These are phyloP conservation scores for Australoheros scitulus DNA, from an alignment of 2,113 vertebrate species.

Conservation along the genomic window DNA sequence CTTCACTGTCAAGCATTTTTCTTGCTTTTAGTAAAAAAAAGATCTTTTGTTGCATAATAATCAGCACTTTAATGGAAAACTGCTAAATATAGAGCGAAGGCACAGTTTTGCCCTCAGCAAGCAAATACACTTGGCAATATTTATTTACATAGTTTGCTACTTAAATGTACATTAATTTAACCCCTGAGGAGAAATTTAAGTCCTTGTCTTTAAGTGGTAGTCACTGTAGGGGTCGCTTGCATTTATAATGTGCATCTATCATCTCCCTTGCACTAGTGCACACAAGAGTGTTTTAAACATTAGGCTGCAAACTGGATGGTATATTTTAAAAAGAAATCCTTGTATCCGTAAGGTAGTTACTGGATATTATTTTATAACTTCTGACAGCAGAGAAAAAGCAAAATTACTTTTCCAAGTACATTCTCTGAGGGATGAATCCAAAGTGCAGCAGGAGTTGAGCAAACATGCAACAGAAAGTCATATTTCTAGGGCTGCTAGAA, in stretches of 20 bases:
- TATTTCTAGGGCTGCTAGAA: constrained; percentile 27
- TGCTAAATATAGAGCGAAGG: constrained; percentile 16
- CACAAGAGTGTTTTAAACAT: constrained; percentile 16
- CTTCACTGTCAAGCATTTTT: constrained; percentile 33
- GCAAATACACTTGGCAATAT: background rate
- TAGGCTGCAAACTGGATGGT: background rate
- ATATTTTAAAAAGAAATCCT: constrained; percentile 31
- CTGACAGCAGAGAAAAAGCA: constrained; percentile 44
- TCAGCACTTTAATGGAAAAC: constrained; percentile 5
- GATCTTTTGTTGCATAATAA: constrained; percentile 34
- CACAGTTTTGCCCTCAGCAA: constrained; percentile 9
- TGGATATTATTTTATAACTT: constrained; percentile 41
- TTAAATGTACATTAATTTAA: constrained; percentile 16
- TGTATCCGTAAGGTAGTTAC: constrained; percentile 33
- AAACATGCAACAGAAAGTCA: constrained; percentile 24
- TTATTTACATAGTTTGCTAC: constrained; percentile 18
- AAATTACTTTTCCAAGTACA: constrained; percentile 43
- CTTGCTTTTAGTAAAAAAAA: constrained; percentile 10
- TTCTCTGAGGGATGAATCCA: constrained; percentile 46
- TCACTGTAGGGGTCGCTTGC: background rate
- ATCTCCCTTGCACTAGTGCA: background rate
- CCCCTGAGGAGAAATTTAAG: background rate
- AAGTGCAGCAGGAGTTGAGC: constrained; percentile 44
- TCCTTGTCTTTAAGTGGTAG: constrained; percentile 9
- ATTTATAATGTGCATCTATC: background rate